These are phyloP conservation scores for Poecilia velifera DNA, from an alignment of 2,797 vertebrate species.

Conservation along the genomic window DNA sequence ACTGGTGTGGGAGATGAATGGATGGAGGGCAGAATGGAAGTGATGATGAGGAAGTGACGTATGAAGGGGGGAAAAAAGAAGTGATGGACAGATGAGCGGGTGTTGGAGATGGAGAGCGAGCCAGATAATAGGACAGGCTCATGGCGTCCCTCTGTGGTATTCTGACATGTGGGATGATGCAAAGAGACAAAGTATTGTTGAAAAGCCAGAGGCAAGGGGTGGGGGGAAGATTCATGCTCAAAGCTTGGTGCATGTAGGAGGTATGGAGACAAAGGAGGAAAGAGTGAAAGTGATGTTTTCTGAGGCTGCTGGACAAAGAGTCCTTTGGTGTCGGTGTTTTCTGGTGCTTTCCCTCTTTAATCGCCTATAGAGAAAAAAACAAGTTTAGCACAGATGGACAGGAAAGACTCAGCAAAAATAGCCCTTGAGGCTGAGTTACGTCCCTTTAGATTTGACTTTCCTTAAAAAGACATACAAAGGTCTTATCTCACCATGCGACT, in stretches of 20 bases:
- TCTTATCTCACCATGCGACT: neutral
- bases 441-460: neutral
- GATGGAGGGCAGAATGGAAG: conserved; percentile 32
- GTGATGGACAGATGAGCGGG: conserved; percentile 25
- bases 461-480: neutral
- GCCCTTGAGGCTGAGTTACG: neutral
- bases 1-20: conserved; percentile 38
- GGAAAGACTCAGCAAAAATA: conserved; percentile 9
- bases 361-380: conserved; percentile 15
- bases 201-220: conserved; percentile 34
- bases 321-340: conserved; percentile 59
- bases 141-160: conserved; percentile 54
- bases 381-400: neutral
- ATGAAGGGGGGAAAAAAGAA: conserved; percentile 19
- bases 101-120: conserved; percentile 46
- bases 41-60: conserved; percentile 43
- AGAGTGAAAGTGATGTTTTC: conserved; percentile 58
- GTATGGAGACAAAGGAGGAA: conserved; percentile 63
- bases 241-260: conserved; percentile 62
- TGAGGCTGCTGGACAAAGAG: conserved; percentile 58
- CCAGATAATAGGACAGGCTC: conserved; percentile 53
- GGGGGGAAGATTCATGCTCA: conserved; percentile 50
- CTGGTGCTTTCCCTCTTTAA: conserved; percentile 51
- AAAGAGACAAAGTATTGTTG: conserved; percentile 68
- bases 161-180: conserved; percentile 66